Evolutionary conservation across 2,797 vertebrate genomes (phyloP), one percentile per base, ranked within the genome.

Genomic region (Rhinatrema bivittatum): DNA sequence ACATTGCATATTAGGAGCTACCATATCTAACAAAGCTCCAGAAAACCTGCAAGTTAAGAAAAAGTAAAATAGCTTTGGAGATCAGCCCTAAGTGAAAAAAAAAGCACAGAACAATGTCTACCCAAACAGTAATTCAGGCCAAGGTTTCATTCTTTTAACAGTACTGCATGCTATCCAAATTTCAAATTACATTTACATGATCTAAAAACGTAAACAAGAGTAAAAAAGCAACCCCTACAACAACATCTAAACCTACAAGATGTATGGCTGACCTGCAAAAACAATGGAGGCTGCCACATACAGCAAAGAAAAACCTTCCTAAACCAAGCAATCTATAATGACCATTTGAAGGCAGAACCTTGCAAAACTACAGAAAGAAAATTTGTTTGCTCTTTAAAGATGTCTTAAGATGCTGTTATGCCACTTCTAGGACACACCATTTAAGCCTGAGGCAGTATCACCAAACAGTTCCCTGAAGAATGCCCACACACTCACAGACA

Each of bases 331-430:
- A 28, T 6, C 33, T 18, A 9, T 36, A n/a, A 21, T 7, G 1
- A 32, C 42, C 1, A 0, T 36, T 61, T 1, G 6, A 61, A 56
- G 52, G 33, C 45, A 61, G 27, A 1, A 36, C 12, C 20, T 42
- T 48, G 46, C 37, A 57, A 39, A 21, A 18, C 8, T 19, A 12
- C 30, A 24, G 16, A 43, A 34, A 25, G n/a, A n/a, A 40, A 32
- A 17, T 15, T 0, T 16, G 1, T 46, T 39, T 36, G 37, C 24
- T 10, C 3, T 42, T 32, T 27, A 30, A n/a, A 3, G 30, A 30
- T 52, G 52, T 50, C 52, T 43, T 46, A 43, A 12, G 19, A 16
- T 0, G 6, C 21, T 29, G 27, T 39, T 27, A 33, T 18, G 19
- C 21, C 29, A 9, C 5, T 27, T n/a, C 29, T 12, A 39, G 20